Evolutionary conservation across 1,140 invertebrate genomes (phyloP).

Genomic region (Diabrotica undecimpunctata): DNA sequence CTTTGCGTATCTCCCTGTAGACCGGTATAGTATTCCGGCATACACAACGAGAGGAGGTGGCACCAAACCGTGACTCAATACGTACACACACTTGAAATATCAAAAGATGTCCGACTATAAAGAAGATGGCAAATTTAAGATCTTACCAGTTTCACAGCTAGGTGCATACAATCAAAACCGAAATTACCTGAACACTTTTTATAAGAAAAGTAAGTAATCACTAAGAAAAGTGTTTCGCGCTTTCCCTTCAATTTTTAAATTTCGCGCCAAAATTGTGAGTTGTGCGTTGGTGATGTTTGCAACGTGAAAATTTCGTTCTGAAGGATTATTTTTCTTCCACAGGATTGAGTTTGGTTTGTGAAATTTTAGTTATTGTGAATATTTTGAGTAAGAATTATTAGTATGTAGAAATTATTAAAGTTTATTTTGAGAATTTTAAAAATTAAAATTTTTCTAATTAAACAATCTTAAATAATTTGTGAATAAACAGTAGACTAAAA

Average conservation of each 20-base stretch:
- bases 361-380: neutral
- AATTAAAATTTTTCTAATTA: too few relatives aligned
- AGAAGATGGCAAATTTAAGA: constrained; percentile 14
- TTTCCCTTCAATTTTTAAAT: neutral
- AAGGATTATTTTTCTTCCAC: neutral
- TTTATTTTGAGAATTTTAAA: too few relatives aligned
- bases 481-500: too few relatives aligned
- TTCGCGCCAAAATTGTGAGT: constrained; percentile 7
- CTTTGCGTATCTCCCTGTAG: neutral
- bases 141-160: constrained; percentile 19
- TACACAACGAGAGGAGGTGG: constrained; percentile 14
- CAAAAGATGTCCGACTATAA: constrained; percentile 20
- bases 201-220: constrained; percentile 18
- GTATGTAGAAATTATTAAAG: too few relatives aligned
- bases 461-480: too few relatives aligned
- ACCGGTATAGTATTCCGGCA: constrained; percentile 7
- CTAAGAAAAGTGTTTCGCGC: constrained; percentile 9
- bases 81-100: constrained; percentile 14
- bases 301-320: neutral
- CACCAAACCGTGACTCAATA: constrained; percentile 17
- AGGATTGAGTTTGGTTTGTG: constrained; percentile 10
- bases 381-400: too few relatives aligned
- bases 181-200: constrained; percentile 13
- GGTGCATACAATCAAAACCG: constrained; percentile 11
- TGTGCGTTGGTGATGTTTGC: constrained; percentile 11